Conservation (phyloP, 2,888 invertebrate genomes). For the Eremobia ochroleuca region DNA sequence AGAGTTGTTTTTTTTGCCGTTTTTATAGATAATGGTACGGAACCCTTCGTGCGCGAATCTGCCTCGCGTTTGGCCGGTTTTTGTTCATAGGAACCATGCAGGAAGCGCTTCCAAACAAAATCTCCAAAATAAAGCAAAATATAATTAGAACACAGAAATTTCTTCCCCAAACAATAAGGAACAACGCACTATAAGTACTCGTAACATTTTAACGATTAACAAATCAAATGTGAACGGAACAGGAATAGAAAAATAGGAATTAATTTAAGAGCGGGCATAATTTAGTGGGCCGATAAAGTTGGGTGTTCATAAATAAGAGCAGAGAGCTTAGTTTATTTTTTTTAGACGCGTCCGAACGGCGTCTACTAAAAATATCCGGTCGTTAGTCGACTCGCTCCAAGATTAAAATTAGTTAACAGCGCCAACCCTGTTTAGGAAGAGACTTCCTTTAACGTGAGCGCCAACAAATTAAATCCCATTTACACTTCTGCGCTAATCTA, state of each 20-base stretch:
- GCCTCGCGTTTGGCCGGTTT: too few relatives aligned
- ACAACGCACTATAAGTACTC: conserved; percentile 30
- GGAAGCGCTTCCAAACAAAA: conserved; percentile 26
- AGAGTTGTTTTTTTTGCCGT: too few relatives aligned
- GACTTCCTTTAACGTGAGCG: conserved; percentile 72
- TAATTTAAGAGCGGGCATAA: conserved; percentile 77
- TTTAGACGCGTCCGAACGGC: conserved; percentile 83
- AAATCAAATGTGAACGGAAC: conserved; percentile 66
- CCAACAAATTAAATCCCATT: conserved; percentile 68
- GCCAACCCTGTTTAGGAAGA: conserved; percentile 72
- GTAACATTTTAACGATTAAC: conserved; percentile 59
- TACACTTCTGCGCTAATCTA: conserved; percentile 67
- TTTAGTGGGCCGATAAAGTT: conserved; percentile 80
- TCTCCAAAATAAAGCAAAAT: conserved; percentile 17
- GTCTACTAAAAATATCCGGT: conserved; percentile 85
- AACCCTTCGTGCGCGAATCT: too few relatives aligned
- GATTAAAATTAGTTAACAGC: conserved; percentile 86
- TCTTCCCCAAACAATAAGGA: conserved; percentile 53
- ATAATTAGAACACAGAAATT: conserved; percentile 45
- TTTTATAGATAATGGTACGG: too few relatives aligned
- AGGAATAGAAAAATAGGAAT: conserved; percentile 71
- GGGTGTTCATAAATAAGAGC: conserved; percentile 84
- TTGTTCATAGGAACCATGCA: too few relatives aligned
- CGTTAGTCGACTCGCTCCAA: conserved; percentile 80
- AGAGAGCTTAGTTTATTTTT: conserved; percentile 78